Percentiles rank a stretch among this genome's conserved stretches.
phyloP scores from a whole-genome alignment of 2,888 invertebrate genomes.

The Melinaea marsaeus region DNA sequence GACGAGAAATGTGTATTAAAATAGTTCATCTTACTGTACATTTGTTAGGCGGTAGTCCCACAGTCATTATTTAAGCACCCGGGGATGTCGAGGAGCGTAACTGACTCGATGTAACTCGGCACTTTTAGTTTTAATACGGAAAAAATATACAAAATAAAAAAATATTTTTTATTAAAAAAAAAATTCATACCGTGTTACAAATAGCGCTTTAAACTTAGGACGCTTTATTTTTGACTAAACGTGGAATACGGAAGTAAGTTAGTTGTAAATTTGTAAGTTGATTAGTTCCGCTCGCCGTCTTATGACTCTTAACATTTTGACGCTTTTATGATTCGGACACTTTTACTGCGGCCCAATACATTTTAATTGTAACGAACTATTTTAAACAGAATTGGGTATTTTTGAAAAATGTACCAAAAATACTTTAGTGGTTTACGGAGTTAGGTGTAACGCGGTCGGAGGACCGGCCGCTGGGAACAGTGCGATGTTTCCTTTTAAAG shows the following conservation, averaged over 20 bases:
- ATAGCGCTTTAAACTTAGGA: constrained; percentile 17
- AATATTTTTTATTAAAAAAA: constrained; percentile 3
- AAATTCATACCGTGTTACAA: neutral
- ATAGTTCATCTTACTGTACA: constrained; percentile 10
- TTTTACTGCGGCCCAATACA: constrained; percentile 30
- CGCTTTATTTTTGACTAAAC: constrained; percentile 38
- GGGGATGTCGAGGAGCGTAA: constrained; percentile 3
- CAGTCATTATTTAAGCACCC: constrained; percentile 25
- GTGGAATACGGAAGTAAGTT: neutral
- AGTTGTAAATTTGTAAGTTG: neutral
- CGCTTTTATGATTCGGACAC: constrained; percentile 33
- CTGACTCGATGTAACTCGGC: constrained; percentile 12
- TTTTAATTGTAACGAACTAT: constrained; percentile 18
- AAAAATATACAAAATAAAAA: constrained; percentile 7
- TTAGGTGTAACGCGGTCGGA: constrained; percentile 25
- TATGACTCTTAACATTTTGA: constrained; percentile 35
- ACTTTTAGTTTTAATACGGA: constrained; percentile 14
- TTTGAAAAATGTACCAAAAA: constrained; percentile 69
- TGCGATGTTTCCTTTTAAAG: constrained; percentile 39
- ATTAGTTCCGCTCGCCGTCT: constrained; percentile 5
- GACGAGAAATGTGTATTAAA: constrained; percentile 15
- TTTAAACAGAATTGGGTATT: constrained; percentile 44
- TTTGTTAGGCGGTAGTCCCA: constrained; percentile 15
- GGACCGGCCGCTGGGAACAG: constrained; percentile 17
- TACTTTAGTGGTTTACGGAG: constrained; percentile 49